Evolutionary conservation across 2,797 vertebrate species (phyloP).

Genomic region (Cephalopachus bancanus): DNA sequence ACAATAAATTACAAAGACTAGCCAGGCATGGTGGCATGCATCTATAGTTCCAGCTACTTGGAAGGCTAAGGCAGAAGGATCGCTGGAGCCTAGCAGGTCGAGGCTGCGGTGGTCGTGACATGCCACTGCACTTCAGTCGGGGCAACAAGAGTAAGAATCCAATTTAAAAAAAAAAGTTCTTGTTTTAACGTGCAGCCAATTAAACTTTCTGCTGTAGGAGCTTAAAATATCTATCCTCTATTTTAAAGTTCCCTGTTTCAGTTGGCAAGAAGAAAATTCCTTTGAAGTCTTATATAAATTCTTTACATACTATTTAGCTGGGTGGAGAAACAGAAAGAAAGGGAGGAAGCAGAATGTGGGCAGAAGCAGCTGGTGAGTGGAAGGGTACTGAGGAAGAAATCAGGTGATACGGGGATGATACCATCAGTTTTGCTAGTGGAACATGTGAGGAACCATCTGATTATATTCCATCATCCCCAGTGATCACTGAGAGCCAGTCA

Average conservation of each 20-base stretch:
- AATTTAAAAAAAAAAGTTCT: background rate
- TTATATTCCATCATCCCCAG: background rate
- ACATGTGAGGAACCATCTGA: background rate
- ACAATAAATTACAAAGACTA: no score
- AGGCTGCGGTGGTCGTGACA: no score
- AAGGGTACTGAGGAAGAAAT: background rate
- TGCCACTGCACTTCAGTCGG: no score
- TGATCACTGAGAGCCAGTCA: background rate
- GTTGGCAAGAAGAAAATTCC: background rate
- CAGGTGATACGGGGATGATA: background rate
- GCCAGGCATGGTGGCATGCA: no score
- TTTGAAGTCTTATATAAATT: constrained; percentile 34
- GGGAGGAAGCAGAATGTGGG: background rate
- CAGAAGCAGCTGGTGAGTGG: background rate
- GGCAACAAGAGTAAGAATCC: no score
- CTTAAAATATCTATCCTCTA: background rate
- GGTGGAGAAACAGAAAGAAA: background rate
- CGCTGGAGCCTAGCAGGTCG: no score
- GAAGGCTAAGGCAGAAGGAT: no score
- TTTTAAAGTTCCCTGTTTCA: constrained; percentile 30
- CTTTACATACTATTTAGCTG: background rate
- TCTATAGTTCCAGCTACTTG: no score
- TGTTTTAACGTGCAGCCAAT: background rate
- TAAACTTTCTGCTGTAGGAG: constrained; percentile 39
- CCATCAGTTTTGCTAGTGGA: background rate